These are phyloP conservation scores for Siphonodentalium dalli DNA, from an alignment of 2,888 invertebrate species.

Conservation along the genomic window DNA sequence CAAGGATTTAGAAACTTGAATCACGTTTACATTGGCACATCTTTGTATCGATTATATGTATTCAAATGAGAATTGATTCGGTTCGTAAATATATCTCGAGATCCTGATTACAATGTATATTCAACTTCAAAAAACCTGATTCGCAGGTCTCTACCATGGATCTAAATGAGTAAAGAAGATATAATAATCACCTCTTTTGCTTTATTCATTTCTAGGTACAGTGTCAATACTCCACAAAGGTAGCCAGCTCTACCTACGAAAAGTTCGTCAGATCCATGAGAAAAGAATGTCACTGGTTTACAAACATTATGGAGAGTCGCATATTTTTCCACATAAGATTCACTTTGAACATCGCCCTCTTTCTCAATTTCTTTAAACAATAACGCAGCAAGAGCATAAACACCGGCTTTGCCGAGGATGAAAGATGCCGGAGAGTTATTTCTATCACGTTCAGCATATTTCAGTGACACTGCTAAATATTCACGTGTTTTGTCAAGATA, in stretches of 20 bases:
- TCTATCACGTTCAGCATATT: constrained; percentile 63
- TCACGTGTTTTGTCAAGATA: constrained; percentile 72
- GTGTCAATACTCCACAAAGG: constrained; percentile 78
- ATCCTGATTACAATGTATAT: too few relatives aligned
- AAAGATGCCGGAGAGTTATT: constrained; percentile 75
- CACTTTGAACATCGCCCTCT: constrained; percentile 19
- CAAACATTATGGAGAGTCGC: constrained; percentile 63
- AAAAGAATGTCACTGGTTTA: constrained; percentile 65
- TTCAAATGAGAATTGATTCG: too few relatives aligned
- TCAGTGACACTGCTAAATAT: constrained; percentile 73
- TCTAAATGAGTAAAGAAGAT: too few relatives aligned
- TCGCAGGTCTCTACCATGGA: too few relatives aligned
- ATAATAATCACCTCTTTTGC: too few relatives aligned
- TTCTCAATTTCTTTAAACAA: constrained; percentile 54
- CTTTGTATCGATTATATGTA: too few relatives aligned
- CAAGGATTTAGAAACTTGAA: too few relatives aligned
- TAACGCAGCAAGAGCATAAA: constrained; percentile 73
- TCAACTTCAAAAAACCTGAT: too few relatives aligned
- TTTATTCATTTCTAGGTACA: constrained; percentile 68
- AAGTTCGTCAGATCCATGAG: constrained; percentile 76
- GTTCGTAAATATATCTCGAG: too few relatives aligned
- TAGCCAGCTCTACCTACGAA: constrained; percentile 87
- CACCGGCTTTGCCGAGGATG: constrained; percentile 81
- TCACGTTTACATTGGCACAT: too few relatives aligned
- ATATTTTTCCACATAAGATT: constrained; percentile 60